Evolutionary conservation across 2,888 invertebrate genomes (phyloP).

Genomic region (Poecilus cupreus): DNA sequence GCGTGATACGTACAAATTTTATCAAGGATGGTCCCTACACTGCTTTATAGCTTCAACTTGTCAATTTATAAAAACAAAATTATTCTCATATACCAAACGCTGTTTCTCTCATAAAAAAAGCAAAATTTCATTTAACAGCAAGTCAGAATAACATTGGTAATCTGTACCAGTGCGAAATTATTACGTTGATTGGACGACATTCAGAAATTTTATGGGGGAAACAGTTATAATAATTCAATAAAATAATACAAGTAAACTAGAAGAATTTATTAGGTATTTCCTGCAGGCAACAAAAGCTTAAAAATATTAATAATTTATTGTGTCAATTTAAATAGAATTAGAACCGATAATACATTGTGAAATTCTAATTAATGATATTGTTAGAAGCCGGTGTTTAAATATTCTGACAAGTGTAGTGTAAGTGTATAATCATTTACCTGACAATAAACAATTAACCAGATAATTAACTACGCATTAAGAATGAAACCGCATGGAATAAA

Average conservation of each 20-base stretch:
- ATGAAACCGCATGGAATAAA: conserved; percentile 50
- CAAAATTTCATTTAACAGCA: no score
- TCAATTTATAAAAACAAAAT: neutral
- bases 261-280: no score
- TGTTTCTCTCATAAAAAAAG: no score
- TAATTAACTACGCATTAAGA: conserved; percentile 51
- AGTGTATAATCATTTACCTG: conserved; percentile 41
- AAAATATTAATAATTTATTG: neutral
- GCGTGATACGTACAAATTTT: neutral
- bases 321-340: neutral
- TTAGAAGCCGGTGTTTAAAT: neutral
- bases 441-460: conserved; percentile 53
- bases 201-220: no score
- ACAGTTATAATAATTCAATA: no score
- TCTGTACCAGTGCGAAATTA: no score
- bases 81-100: no score
- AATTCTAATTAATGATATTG: conserved; percentile 29
- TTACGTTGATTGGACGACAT: no score
- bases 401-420: conserved; percentile 35
- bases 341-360: neutral
- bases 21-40: neutral
- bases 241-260: no score
- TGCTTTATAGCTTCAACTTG: neutral
- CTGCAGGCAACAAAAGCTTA: neutral
- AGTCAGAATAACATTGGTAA: no score